Percentiles rank a stretch among this genome's conserved stretches.
These are phyloP conservation scores for Calyptomena viridis DNA, from an alignment of 2,113 vertebrate genomes.

Conservation along the genomic window DNA sequence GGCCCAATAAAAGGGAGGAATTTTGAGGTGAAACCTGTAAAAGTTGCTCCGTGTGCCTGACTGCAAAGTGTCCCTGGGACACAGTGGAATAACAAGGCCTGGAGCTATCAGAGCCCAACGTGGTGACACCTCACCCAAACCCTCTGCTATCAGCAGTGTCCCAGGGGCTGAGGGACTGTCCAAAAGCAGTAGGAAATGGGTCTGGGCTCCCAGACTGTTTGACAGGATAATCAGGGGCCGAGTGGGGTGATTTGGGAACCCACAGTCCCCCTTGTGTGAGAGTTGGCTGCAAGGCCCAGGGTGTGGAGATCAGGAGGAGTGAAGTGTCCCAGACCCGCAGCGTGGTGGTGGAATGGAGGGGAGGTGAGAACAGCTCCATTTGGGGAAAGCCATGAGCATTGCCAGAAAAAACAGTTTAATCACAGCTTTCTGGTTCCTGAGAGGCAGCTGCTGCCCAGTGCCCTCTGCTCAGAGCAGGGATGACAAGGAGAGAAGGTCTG, in stretches of 20 bases:
- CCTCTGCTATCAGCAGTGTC: background rate
- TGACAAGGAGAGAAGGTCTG: background rate
- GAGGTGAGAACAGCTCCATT: background rate
- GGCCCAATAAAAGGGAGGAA: slow-evolving; percentile 31
- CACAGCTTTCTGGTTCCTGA: background rate
- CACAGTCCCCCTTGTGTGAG: rapidly evolving
- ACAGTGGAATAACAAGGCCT: rapidly evolving
- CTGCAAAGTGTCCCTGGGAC: background rate
- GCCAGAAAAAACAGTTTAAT: background rate
- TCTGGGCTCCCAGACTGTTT: background rate
- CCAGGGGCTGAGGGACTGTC: background rate
- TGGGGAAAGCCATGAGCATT: background rate
- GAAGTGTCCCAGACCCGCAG: background rate
- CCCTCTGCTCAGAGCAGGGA: background rate
- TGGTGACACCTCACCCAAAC: background rate
- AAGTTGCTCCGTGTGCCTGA: background rate
- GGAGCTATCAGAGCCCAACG: background rate
- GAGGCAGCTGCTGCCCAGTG: background rate
- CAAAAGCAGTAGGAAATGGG: background rate
- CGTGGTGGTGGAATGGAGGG: rapidly evolving
- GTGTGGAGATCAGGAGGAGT: background rate
- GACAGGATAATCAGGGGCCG: background rate
- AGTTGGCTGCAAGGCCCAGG: background rate
- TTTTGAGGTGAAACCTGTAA: slow-evolving; percentile 19
- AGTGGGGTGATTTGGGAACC: background rate